These are phyloP conservation scores for Venturia canescens DNA, from an alignment of 1,140 invertebrate genomes.

Conservation along the genomic window DNA sequence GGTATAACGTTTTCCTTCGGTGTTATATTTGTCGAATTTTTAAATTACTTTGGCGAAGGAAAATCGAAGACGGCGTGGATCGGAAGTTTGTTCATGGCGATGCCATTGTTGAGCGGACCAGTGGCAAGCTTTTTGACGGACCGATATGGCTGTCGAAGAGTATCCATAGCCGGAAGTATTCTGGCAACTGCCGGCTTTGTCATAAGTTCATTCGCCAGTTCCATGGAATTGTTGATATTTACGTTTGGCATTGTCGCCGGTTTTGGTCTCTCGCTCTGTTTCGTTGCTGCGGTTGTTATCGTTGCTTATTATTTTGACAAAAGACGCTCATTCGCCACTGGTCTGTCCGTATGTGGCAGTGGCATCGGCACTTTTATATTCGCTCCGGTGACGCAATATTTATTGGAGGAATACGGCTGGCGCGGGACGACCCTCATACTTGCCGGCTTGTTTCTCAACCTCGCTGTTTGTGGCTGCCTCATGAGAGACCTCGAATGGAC, in stretches of 20 bases:
- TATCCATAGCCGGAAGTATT: slow-evolving; percentile 89
- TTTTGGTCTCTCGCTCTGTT: slow-evolving; percentile 91
- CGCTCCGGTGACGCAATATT: slow-evolving; percentile 88
- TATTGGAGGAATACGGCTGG: slow-evolving; percentile 91
- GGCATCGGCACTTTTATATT: slow-evolving; percentile 95
- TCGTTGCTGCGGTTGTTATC: slow-evolving; percentile 93
- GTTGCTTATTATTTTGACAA: slow-evolving; percentile 98
- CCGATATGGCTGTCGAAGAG: slow-evolving; percentile 88
- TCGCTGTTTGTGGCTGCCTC: slow-evolving; percentile 90
- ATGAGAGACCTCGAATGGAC: slow-evolving; percentile 91
- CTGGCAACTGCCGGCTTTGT: slow-evolving; percentile 89
- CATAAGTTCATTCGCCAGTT: slow-evolving; percentile 86
- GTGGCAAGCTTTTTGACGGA: slow-evolving; percentile 93
- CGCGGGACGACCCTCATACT: slow-evolving; percentile 88
- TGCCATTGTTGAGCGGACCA: slow-evolving; percentile 92
- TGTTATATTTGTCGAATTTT: slow-evolving; percentile 88
- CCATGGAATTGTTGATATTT: slow-evolving; percentile 87
- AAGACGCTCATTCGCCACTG: slow-evolving; percentile 93
- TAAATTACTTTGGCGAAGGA: slow-evolving; percentile 86
- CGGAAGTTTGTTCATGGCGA: slow-evolving; percentile 92
- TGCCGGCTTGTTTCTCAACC: slow-evolving; percentile 90
- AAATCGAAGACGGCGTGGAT: slow-evolving; percentile 95
- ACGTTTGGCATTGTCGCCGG: slow-evolving; percentile 92
- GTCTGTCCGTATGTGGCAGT: slow-evolving; percentile 93
- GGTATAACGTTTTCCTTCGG: slow-evolving; percentile 93